These are phyloP conservation scores for Melolontha melolontha DNA, from an alignment of 2,888 invertebrate species.

Conservation along the genomic window DNA sequence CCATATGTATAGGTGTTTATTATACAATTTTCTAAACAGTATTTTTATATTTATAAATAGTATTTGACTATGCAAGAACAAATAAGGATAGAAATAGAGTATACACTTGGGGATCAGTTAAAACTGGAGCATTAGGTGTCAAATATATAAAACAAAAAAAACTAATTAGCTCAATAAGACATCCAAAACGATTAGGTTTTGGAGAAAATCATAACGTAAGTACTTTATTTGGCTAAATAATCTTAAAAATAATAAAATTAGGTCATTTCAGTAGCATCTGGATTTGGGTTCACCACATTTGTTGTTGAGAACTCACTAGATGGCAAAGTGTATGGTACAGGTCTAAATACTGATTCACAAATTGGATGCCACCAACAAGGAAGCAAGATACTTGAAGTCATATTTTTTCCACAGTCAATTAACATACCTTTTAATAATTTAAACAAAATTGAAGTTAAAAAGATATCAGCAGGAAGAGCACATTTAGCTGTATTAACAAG, in stretches of 20 bases:
- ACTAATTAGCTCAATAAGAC: conserved; percentile 68
- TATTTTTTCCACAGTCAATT: too few species aligned
- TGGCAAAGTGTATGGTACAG: too few species aligned
- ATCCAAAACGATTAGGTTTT: conserved; percentile 79
- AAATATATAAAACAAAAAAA: conserved; percentile 67
- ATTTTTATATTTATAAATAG: conserved; percentile 59
- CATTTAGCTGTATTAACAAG: too few species aligned
- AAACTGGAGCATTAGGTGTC: conserved; percentile 84
- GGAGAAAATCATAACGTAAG: conserved; percentile 78
- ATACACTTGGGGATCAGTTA: conserved; percentile 84
- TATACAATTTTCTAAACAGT: background rate
- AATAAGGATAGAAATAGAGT: conserved; percentile 71
- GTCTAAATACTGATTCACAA: too few species aligned
- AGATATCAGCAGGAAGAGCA: too few species aligned
- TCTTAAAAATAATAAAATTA: conserved; percentile 53
- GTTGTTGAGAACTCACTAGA: conserved; percentile 75
- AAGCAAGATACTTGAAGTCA: too few species aligned
- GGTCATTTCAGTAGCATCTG: conserved; percentile 80
- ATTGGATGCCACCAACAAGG: too few species aligned
- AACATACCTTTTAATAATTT: too few species aligned
- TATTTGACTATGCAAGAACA: conserved; percentile 73
- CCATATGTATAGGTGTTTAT: background rate
- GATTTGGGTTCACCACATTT: conserved; percentile 90
- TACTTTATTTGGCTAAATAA: background rate
- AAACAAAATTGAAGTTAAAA: too few species aligned